A percentile compares a stretch with the other conserved stretches of the same genome.
phyloP scores from a whole-genome alignment of 2,113 vertebrate genomes.

The Theristicus caerulescens region DNA sequence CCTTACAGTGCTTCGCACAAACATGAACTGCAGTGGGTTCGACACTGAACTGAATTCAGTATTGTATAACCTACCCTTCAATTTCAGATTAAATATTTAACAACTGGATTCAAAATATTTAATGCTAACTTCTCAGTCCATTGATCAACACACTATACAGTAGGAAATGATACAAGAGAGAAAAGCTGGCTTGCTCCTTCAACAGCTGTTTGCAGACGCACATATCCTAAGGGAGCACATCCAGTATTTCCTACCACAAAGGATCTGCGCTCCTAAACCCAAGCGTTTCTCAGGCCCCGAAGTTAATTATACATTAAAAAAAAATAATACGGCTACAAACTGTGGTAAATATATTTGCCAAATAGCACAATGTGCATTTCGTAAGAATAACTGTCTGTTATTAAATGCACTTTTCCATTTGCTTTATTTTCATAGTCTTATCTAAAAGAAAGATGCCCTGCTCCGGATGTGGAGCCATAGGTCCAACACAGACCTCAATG shows the following conservation, averaged over 20 bases:
- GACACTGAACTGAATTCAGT: not conserved
- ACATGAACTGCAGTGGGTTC: not conserved
- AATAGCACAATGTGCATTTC: not conserved
- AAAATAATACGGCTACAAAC: not conserved
- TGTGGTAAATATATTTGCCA: not conserved
- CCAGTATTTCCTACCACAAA: not conserved
- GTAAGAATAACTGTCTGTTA: not conserved
- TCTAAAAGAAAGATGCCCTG: not conserved
- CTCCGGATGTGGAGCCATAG: not conserved
- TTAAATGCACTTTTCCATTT: not conserved
- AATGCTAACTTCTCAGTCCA: not conserved
- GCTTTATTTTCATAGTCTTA: not conserved
- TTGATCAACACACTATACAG: not conserved
- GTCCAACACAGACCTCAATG: not conserved
- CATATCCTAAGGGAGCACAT: not conserved
- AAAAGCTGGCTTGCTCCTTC: not conserved
- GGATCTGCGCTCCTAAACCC: not conserved
- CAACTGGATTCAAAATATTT: not conserved
- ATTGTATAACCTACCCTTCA: not conserved
- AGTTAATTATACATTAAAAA: not conserved
- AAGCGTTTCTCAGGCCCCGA: not conserved
- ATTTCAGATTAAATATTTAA: not conserved
- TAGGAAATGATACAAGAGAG: not conserved
- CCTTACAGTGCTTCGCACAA: not conserved
- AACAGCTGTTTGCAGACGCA: not conserved